Evolutionary conservation across 2,113 vertebrate species (phyloP), one percentile per base, ranked within the genome.

Genomic region (Corapipo altera): DNA sequence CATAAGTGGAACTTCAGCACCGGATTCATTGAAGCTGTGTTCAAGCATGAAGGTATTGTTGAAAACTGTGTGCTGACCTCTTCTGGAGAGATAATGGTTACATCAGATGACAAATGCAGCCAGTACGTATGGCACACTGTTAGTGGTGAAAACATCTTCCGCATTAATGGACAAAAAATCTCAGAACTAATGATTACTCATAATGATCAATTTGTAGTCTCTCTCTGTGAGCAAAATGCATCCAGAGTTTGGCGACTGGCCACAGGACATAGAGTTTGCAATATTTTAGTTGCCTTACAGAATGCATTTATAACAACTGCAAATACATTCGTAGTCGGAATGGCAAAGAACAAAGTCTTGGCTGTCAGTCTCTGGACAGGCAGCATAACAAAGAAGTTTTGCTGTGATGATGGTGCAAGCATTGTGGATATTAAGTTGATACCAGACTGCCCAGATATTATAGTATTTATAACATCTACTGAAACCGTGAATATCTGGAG

Each of bases 1-100:
- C 99, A 99, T 90, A 99, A 99, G 94, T 99, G 99, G 99, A 99
- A 99, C 97, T 99, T 99, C 96, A 98, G 98, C 97, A 99, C 98
- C 6, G 99, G 99, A 23, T 99, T 99, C 93, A 99, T 99, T 54
- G 99, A 99, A 97, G 99, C 99, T 6, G 97, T 99, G 51, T 99
- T 99, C 95, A 99, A 99, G 96, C 99, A 99, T 1, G 99, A 99
- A 97, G 99, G 99, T n/a, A 97, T 97, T 54, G 99, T 99, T 33
- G 99, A 99, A 91, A 99, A 99, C 97, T 99, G 99, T 81, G 99
- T 99, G 73, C 96, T 99, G 58, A 99, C 99, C 41, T 99, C 99
- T 85, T 98, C 99, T 49, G 99, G 99, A 74, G 99, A 99, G 75
- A 95, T 99, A 61, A 99, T 99, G 99, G 98, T 99, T 78, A 99